Conservation (phyloP, 2,888 invertebrate genomes). For the Colostygia pectinataria region DNA sequence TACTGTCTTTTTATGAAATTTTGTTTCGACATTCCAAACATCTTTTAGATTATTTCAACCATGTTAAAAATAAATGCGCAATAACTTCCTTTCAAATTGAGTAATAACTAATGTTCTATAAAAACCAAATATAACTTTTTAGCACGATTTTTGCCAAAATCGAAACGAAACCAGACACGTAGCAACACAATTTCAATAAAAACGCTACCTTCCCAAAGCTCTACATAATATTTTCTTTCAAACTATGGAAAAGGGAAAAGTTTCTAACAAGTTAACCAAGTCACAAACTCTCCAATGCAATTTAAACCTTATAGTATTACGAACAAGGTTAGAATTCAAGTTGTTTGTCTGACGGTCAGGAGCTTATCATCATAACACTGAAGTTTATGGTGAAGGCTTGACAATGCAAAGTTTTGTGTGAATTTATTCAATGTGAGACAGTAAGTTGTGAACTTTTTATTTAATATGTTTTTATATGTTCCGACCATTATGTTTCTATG, state of each 20-base stretch:
- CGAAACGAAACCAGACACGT: background rate
- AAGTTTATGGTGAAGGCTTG: conserved; percentile 11
- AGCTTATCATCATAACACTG: conserved; percentile 9
- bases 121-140: too few species aligned
- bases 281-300: conserved; percentile 13
- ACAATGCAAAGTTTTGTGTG: conserved; percentile 15
- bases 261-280: conserved; percentile 23
- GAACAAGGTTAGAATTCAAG: conserved; percentile 3
- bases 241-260: conserved; percentile 22
- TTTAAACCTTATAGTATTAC: conserved; percentile 9
- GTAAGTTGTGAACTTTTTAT: conserved; percentile 18
- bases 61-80: too few species aligned
- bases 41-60: too few species aligned
- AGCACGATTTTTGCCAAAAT: background rate
- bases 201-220: conserved; percentile 11
- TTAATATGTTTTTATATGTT: conserved; percentile 18
- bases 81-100: too few species aligned
- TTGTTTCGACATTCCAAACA: too few species aligned
- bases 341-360: background rate
- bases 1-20: too few species aligned
- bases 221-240: conserved; percentile 19
- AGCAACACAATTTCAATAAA: conserved; percentile 15
- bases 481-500: background rate
- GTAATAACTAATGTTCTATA: too few species aligned
- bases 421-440: too few species aligned